Evolutionary conservation across 2,797 vertebrate genomes (phyloP), one percentile per base, ranked within the genome.

Genomic region (Podarcis lilfordi): DNA sequence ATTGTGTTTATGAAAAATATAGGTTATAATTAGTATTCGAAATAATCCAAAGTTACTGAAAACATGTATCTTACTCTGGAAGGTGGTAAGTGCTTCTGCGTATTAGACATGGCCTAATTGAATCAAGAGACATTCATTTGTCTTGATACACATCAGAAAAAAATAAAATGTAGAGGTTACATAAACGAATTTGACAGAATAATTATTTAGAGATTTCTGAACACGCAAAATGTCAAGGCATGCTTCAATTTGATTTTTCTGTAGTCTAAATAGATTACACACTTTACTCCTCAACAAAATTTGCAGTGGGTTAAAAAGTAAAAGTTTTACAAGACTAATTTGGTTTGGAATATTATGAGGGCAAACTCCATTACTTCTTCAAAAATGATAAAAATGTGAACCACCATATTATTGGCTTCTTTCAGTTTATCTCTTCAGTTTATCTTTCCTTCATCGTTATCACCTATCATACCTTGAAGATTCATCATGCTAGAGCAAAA

Each of bases 401-500:
- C 8, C 17, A 91, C 13, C 75, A 74, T 80, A 40, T 84, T 80
- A 89, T 25, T 77, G 82, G 23, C 27, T 61, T 45, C 84, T 90
- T 91, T 85, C 64, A 84, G 69, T 92, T 91, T 35, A 83, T 89
- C 78, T 93, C 89, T 92, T 87, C 59, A 85, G 7, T 50, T 87
- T 43, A 81, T 87, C 80, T 64, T 66, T 75, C 35, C 68, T 81
- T 80, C 59, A 74, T 72, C 66, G 19, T 50, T 78, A 80, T 82
- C 79, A 13, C 17, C 0, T 86, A 76, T 83, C 79, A 92, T 84
- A 32, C 11, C 89, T 55, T 72, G 85, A 90, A 93, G 66, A 87
- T 92, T 91, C 86, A 64, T 92, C 89, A 92, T 82, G 69, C 50
- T 84, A 29, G 29, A 84, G 80, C 72, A 94, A 75, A 92, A 77